Conservation (phyloP, 2,113 vertebrate species). For the Epinephelus moara region DNA sequence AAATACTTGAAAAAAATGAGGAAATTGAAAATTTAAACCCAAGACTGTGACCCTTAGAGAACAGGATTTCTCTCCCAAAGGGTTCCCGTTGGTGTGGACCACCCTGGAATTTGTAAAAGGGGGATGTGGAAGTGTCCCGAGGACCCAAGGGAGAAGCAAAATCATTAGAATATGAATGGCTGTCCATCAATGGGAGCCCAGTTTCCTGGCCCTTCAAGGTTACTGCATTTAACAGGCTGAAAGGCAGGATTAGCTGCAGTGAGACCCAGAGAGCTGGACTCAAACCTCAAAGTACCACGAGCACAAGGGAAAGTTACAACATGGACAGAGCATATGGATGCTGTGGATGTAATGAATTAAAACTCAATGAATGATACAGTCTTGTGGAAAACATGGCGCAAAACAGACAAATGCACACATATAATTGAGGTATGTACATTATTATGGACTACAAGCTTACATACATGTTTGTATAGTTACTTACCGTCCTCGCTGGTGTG, state of each 20-base stretch:
- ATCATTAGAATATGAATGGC: conserved; percentile 77
- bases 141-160: conserved; percentile 23
- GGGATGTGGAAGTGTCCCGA: conserved; percentile 29
- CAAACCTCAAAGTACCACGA: conserved; percentile 34
- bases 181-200: conserved; percentile 46
- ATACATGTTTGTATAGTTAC: conserved; percentile 30
- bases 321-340: background rate
- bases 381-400: background rate
- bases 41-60: conserved; percentile 7
- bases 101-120: conserved; percentile 39
- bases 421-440: background rate
- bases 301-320: background rate
- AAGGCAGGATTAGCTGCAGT: conserved; percentile 73
- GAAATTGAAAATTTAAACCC: background rate
- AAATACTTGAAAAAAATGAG: background rate
- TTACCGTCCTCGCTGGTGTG: conserved; percentile 98
- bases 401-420: background rate
- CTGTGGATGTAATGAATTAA: too few relatives aligned
- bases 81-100: conserved; percentile 35
- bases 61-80: background rate
- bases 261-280: conserved; percentile 22
- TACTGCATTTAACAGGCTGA: conserved; percentile 65
- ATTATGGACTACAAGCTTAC: background rate
- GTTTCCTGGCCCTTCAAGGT: conserved; percentile 56
- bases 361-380: too few relatives aligned